phyloP scores from a whole-genome alignment of 2,888 invertebrate species.

The Oxycera nigricornis region DNA sequence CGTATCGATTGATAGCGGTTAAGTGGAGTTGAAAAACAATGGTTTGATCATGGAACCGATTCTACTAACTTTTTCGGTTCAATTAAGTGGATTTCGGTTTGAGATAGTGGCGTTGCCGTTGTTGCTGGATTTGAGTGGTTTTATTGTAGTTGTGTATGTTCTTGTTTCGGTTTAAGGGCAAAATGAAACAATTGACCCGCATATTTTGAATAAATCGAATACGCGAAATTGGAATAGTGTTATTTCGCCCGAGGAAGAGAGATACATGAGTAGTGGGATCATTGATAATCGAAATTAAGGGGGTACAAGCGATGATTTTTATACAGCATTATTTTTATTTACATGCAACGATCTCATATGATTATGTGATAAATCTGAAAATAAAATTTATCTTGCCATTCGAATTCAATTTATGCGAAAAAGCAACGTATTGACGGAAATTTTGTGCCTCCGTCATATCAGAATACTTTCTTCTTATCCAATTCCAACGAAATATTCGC shows the following conservation, averaged over 20 bases:
- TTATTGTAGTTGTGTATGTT: not conserved
- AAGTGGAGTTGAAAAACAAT: not conserved
- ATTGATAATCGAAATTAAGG: not conserved
- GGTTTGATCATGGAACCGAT: not conserved
- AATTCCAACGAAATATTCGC: too few relatives aligned
- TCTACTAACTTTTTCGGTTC: not conserved
- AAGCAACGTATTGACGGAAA: too few relatives aligned
- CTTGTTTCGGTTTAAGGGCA: not conserved
- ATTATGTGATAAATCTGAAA: too few relatives aligned
- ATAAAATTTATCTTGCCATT: too few relatives aligned
- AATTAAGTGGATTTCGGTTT: not conserved
- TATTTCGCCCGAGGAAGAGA: not conserved
- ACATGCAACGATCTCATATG: too few relatives aligned
- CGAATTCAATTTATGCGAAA: too few relatives aligned
- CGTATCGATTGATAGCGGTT: not conserved
- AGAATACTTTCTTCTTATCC: too few relatives aligned
- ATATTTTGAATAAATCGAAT: constrained; percentile 11
- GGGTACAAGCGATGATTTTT: not conserved
- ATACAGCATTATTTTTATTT: too few relatives aligned
- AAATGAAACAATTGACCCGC: constrained; percentile 27
- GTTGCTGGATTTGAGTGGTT: not conserved
- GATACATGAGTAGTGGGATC: too few relatives aligned
- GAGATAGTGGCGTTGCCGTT: not conserved
- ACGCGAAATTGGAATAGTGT: constrained; percentile 5
- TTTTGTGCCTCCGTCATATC: too few relatives aligned